Evolutionary conservation across 2,113 vertebrate genomes (phyloP).

Genomic region (Halcyon senegalensis): DNA sequence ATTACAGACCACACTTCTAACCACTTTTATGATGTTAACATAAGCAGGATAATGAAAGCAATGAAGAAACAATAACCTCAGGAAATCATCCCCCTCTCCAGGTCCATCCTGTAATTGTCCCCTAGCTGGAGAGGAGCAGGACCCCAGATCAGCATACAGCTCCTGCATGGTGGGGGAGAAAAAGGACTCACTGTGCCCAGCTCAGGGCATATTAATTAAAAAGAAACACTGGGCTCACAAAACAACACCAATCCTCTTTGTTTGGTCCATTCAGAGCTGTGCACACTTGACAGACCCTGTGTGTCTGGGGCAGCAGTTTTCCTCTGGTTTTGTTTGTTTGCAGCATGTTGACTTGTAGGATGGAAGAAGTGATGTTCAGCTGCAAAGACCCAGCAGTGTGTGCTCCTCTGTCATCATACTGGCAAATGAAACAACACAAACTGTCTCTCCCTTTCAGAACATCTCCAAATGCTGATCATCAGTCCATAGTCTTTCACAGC

Average conservation of each 20-base stretch:
- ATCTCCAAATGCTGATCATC: not conserved
- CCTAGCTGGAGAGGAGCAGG: not conserved
- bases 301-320: not conserved
- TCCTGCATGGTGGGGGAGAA: fast-evolving
- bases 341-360: not conserved
- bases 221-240: not conserved
- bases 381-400: not conserved
- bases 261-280: not conserved
- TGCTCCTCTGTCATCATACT: not conserved
- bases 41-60: not conserved
- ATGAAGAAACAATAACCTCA: not conserved
- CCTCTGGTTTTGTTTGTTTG: not conserved
- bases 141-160: fast-evolving
- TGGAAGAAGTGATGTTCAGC: not conserved
- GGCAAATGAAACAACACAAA: not conserved
- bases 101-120: too few relatives aligned
- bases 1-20: not conserved
- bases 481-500: not conserved
- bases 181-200: not conserved
- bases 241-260: not conserved
- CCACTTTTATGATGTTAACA: not conserved
- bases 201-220: not conserved
- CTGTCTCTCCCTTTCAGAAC: not conserved
- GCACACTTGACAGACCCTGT: fast-evolving
- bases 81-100: not conserved